Evolutionary conservation across 1,140 invertebrate species (phyloP), one percentile per base, ranked within the genome.

Genomic region (Nasonia vitripennis): DNA sequence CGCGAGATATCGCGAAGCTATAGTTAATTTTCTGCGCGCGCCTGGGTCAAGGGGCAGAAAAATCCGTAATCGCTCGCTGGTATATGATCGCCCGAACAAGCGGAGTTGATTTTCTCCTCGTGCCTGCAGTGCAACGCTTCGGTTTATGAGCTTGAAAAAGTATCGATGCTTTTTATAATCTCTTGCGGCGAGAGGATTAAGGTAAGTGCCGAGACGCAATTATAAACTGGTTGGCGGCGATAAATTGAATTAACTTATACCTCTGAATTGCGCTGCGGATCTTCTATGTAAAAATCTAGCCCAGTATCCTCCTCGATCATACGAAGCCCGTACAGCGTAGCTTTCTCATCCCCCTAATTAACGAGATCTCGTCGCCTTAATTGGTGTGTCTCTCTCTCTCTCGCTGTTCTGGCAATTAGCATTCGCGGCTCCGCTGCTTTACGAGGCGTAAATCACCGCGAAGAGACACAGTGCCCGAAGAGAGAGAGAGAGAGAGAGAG

Each of bases 1-100:
- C 48, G 1, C 17, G 17, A 62, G 55, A 73, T 48, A 81, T 11
- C 9, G 51, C 17, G 68, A 41, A 48, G 48, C 67, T 10, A 73
- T 62, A 75, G 31, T 82, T 75, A 74, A 62, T 82, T 82, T 82
- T 41, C 20, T 7, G 20, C n/a, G 11, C 27, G 20, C n/a, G 20
- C 27, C 78, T 77, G 17, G 55, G 74, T 77, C 37, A 51, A 11
- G 20, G 48, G 23, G 73, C 51, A 62, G 45, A 83, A 83, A 83
- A 83, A 83, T 62, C n/a, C 12, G 23, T 77, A 83, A 77, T 78
- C 55, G 74, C 27, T 68, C 23, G 23, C 2, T 45, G 11, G 41
- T 45, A 45, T 45, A 45, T 17, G 7, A 20, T 3, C 20, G 55
- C 70, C 2, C 14, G 23, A 81, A 71, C 20, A 23, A 34, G 41